Conservation (phyloP, 2,797 vertebrate species). For the Oreochromis mossambicus region DNA sequence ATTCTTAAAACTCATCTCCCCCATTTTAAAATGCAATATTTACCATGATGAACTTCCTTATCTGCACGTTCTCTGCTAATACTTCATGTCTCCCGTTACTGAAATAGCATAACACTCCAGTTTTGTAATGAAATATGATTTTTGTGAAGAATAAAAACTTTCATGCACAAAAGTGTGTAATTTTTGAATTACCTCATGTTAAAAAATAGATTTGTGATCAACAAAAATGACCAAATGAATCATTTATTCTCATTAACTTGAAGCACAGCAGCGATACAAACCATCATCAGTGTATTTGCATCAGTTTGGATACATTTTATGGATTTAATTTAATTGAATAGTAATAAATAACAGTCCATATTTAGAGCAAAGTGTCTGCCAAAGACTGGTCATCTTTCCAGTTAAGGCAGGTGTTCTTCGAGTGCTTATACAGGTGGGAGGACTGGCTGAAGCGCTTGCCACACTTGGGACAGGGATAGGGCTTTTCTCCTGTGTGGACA, state of each 20-base stretch:
- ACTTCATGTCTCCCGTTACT: background rate
- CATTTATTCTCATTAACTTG: slow-evolving; percentile 2
- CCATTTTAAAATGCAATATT: background rate
- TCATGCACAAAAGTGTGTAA: background rate
- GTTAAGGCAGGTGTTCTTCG: slow-evolving; percentile 92
- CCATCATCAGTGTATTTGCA: background rate
- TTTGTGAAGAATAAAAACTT: slow-evolving; percentile 1
- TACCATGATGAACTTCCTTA: background rate
- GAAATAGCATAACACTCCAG: slow-evolving; percentile 1
- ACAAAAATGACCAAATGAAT: background rate
- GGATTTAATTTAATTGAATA: background rate
- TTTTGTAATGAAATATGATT: background rate
- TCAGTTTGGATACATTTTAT: background rate
- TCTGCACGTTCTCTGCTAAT: background rate
- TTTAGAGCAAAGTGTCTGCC: slow-evolving; percentile 78
- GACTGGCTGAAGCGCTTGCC: slow-evolving; percentile 98
- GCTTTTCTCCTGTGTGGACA: slow-evolving; percentile 94
- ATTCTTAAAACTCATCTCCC: background rate
- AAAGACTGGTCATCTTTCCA: slow-evolving; percentile 87
- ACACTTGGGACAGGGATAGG: slow-evolving; percentile 92
- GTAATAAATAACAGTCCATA: background rate
- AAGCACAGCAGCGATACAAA: background rate
- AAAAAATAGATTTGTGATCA: background rate
- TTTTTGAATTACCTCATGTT: background rate
- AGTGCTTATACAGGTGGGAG: slow-evolving; percentile 96